These are phyloP conservation scores for Melanostoma mellinum DNA, from an alignment of 2,888 invertebrate genomes.

Conservation along the genomic window DNA sequence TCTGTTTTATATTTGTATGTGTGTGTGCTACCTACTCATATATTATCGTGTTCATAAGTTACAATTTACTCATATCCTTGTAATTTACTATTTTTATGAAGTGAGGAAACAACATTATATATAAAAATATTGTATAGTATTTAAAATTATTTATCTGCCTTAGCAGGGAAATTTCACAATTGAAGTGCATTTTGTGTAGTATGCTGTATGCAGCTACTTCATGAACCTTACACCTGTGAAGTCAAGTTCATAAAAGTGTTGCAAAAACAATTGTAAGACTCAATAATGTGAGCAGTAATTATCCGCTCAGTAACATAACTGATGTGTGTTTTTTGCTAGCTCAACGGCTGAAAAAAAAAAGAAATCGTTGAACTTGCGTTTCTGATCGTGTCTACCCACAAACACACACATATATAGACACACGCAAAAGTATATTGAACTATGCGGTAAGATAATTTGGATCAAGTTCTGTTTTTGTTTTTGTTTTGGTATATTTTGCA, in stretches of 20 bases:
- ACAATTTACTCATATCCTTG: conserved; percentile 25
- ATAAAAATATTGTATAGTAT: background rate
- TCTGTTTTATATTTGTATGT: conserved; percentile 1
- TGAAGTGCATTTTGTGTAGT: background rate
- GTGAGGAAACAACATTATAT: conserved; percentile 40
- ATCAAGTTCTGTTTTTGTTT: conserved; percentile 38
- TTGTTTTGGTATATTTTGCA: conserved; percentile 2
- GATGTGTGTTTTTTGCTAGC: conserved; percentile 11
- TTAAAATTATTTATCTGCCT: conserved; percentile 15
- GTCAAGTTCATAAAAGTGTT: conserved; percentile 68
- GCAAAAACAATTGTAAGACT: conserved; percentile 36
- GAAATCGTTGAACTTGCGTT: conserved; percentile 68
- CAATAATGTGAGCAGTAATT: conserved; percentile 42
- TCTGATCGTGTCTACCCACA: conserved; percentile 2
- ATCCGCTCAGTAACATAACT: conserved; percentile 14
- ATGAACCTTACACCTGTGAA: conserved; percentile 19
- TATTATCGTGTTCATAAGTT: conserved; percentile 22
- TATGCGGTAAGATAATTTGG: conserved; percentile 59
- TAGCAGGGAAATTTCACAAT: background rate
- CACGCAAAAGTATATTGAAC: conserved; percentile 51
- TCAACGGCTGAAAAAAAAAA: conserved; percentile 10
- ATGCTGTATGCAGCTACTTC: conserved; percentile 8
- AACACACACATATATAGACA: background rate
- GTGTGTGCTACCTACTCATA: background rate
- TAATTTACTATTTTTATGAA: conserved; percentile 61